Base-by-base conservation (phyloP, 2,888 invertebrate genomes). In the Atethmia centrago region DNA sequence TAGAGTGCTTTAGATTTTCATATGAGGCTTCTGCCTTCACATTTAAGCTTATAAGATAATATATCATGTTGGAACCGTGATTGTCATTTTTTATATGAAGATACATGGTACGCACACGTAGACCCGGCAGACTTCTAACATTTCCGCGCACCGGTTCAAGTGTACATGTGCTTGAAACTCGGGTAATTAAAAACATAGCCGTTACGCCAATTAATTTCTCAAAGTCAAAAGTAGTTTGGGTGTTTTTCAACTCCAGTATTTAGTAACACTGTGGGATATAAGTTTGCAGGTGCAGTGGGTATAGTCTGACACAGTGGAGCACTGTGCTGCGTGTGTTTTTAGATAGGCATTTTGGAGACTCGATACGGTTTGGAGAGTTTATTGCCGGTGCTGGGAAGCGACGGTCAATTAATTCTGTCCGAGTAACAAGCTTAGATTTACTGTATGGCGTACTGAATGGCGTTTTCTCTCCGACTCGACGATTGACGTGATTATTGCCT, bases 181-280 rank as follows among this genome's bases (percentile, higher is more conserved):
- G 70, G 78, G 91, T 91, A 93, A 95, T 94, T 94, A 94, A 94
- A 92, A 91, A 90, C 89, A 88, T 88, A 87, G 90, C 90, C 94
- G 95, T 95, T 92, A 94, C 95, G 96, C 92, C 92, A 95, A 96
- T 96, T 96, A 96, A 95, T 92, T 95, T 90, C 89, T 94, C 94
- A 94, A 95, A 95, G 94, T 93, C 94, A 95, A 94, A 94, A 93
- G 88, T 92, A 89, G 86, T 82, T 82, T 77, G 74, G 61, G 66
- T 71, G 90, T 89, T 87, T 92, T 91, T 89, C 90, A 87, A 71
- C 90, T 82, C 80, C 71, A 66, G 58, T 67, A 69, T 68, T 74
- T 66, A 62, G 67, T 61, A 71, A 74, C 80, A 79, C 85, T 78
- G 85, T 77, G 85, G 76, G 82, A 74, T 67, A 31, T 65, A 62